Base-by-base conservation (phyloP, 2,797 vertebrate genomes). In the Enteromius argenteus region DNA sequence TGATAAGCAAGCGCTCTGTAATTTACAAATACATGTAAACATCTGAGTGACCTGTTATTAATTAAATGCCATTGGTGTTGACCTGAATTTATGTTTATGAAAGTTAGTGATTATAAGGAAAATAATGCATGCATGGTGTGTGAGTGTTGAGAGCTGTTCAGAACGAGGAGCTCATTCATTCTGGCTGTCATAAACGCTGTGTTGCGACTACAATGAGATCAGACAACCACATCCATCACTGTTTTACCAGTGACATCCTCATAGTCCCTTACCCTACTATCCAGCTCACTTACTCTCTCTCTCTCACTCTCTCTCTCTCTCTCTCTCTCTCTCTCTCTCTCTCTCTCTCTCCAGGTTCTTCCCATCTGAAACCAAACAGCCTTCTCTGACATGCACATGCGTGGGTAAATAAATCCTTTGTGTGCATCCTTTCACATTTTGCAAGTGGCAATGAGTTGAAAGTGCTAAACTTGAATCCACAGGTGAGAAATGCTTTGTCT, bases 21-120 rank as follows among this genome's bases (percentile, higher is more conserved):
- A 94, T 93, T 91, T 83, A 86, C 60, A 84, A 87, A 88, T 91
- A 90, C 88, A 91, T 91, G 93, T 90, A 92, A 92, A 93, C 89
- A 92, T 84, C 84, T 84, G 87, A 89, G 89, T 42, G 19, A 86
- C 77, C 42, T 23, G 49, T 66, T 68, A 82, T 93, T 94, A 93
- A 94, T 94, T 92, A 92, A 92, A 93, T 90, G 88, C 80, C 53
- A 89, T 85, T 87, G 90, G 89, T 80, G 91, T 84, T 89, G 86
- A 87, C 80, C 79, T 78, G 73, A 71, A 87, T 85, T 91, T 90
- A 87, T 78, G 89, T 90, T 91, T 89, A 90, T 90, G 89, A 90
- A 89, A 91, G 88, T 90, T 85, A 89, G 84, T 79, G 87, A 83
- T 88, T 88, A 89, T 89, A 86, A 75, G 86, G 60, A 42, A 84